phyloP scores from a whole-genome alignment of 2,113 vertebrate species.

The Sapajus apella region DNA sequence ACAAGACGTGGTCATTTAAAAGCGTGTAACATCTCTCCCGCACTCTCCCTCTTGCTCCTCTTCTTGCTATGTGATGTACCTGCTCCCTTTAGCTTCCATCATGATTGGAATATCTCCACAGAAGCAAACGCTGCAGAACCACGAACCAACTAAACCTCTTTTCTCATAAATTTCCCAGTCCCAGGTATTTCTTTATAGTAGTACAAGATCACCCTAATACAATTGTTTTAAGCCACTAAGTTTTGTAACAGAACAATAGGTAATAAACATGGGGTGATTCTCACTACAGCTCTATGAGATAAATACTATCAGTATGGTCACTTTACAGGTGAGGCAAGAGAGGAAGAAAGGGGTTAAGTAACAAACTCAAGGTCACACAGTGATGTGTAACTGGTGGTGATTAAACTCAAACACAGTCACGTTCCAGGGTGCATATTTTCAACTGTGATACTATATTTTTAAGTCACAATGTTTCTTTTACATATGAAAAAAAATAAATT shows the following conservation, averaged over 20 bases:
- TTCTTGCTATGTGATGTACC: no score
- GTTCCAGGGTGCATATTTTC: neutral
- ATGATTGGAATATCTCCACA: no score
- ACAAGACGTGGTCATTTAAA: no score
- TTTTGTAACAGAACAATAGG: neutral
- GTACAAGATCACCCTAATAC: no score
- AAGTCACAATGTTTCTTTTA: neutral
- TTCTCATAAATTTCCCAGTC: no score
- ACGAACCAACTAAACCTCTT: no score
- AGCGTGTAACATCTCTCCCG: no score
- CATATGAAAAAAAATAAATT: neutral
- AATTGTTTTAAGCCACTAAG: neutral
- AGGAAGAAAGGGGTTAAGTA: neutral
- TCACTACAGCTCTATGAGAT: neutral
- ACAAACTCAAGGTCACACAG: neutral
- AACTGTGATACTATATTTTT: neutral
- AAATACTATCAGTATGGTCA: neutral
- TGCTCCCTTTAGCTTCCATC: no score
- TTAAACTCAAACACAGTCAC: neutral
- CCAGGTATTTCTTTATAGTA: no score
- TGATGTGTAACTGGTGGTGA: neutral
- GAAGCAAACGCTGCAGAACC: no score
- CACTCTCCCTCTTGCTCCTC: no score
- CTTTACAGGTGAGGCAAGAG: neutral
- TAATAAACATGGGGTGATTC: neutral